These are phyloP conservation scores for Tetrax tetrax DNA, from an alignment of 2,113 vertebrate genomes.

Conservation along the genomic window DNA sequence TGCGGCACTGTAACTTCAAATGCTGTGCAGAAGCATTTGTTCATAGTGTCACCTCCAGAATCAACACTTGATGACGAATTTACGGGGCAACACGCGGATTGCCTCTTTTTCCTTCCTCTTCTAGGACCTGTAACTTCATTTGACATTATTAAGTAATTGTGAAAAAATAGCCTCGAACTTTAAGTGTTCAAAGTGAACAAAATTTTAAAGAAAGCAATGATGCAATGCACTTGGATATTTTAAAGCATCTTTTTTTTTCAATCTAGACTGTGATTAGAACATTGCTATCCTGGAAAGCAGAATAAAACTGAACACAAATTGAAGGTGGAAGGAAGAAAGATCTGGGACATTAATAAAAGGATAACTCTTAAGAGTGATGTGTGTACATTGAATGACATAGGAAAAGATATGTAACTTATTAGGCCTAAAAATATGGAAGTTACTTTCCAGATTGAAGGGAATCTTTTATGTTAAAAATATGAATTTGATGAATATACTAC, in stretches of 20 bases:
- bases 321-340: neutral
- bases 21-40: neutral
- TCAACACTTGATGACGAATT: neutral
- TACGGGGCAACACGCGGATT: neutral
- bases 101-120: neutral
- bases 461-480: neutral
- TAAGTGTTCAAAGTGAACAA: neutral
- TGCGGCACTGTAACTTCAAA: neutral
- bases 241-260: neutral
- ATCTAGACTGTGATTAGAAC: neutral
- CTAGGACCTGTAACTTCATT: neutral
- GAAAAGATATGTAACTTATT: neutral
- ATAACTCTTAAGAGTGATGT: neutral
- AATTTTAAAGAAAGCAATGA: neutral
- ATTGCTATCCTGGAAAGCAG: neutral
- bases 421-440: neutral
- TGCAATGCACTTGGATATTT: neutral
- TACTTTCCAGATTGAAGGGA: neutral
- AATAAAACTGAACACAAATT: neutral
- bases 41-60: constrained; percentile 29
- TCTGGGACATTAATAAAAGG: neutral
- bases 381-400: neutral
- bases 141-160: neutral
- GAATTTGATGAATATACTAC: neutral
- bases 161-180: neutral